Evolutionary conservation across 2,113 vertebrate genomes (phyloP).

Genomic region (Dasyprocta punctata): DNA sequence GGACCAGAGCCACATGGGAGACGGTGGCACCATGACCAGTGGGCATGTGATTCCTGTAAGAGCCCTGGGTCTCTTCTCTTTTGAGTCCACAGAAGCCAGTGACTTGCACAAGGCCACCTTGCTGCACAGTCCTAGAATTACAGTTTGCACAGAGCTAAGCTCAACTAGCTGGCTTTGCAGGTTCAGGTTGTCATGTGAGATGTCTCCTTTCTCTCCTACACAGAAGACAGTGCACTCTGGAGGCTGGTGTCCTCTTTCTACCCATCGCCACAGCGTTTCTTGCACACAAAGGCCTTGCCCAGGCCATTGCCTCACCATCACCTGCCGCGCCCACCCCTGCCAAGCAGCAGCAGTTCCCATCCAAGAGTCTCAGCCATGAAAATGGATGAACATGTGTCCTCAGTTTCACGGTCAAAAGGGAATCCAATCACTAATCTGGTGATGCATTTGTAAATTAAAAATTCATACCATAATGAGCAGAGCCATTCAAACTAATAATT

Average conservation of each 20-base stretch:
- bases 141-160: background rate
- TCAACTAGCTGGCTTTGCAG: background rate
- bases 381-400: constrained; percentile 72
- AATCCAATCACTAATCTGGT: constrained; percentile 74
- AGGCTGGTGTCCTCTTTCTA: background rate
- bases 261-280: background rate
- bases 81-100: background rate
- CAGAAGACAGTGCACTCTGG: background rate
- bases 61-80: background rate
- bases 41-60: background rate
- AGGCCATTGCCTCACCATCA: background rate
- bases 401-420: constrained; percentile 75
- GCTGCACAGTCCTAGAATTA: background rate
- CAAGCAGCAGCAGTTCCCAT: background rate
- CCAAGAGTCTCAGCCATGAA: constrained; percentile 65
- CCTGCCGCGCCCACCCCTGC: background rate
- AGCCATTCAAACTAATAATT: constrained; percentile 88
- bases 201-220: background rate
- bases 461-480: constrained; percentile 81
- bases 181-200: too few species aligned
- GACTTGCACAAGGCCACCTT: too few species aligned
- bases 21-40: background rate
- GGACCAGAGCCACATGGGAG: background rate
- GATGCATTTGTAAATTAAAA: constrained; percentile 83
- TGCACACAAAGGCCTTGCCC: background rate